A percentile compares a stretch with the other conserved stretches of the same genome.
These are phyloP conservation scores for Phylloscopus trochiloides DNA, from an alignment of 2,113 vertebrate species.

Conservation along the genomic window DNA sequence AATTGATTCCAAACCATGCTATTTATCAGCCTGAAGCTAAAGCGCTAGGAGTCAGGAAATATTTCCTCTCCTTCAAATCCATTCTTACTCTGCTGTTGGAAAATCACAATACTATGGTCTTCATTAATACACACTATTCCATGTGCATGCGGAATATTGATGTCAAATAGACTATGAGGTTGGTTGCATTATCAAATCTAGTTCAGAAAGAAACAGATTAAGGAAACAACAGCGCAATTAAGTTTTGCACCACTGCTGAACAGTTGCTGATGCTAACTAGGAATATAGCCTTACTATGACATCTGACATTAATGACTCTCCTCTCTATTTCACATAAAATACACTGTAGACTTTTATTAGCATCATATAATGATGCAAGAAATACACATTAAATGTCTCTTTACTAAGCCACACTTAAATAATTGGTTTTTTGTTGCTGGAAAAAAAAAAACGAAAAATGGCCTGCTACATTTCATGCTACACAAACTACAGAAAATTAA, in stretches of 20 bases:
- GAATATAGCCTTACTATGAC: background rate
- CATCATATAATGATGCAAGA: background rate
- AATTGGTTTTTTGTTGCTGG: background rate
- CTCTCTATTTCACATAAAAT: background rate
- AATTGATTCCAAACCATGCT: conserved; percentile 76
- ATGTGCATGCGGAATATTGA: background rate
- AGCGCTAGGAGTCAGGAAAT: conserved; percentile 62
- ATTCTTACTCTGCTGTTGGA: conserved; percentile 46
- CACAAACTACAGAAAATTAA: background rate
- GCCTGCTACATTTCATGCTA: background rate
- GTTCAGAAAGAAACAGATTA: background rate
- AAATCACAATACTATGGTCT: background rate
- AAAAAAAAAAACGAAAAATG: background rate
- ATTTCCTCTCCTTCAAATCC: conserved; percentile 44
- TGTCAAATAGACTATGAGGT: background rate
- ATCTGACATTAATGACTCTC: background rate
- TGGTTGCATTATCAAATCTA: background rate
- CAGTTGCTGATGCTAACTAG: background rate
- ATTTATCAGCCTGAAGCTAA: conserved; percentile 77
- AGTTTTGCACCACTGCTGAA: background rate
- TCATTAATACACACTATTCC: background rate
- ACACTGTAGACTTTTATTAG: background rate
- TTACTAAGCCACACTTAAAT: background rate
- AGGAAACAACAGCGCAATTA: background rate
- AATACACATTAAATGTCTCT: background rate